These are phyloP conservation scores for Poeciliopsis presidionis DNA, from an alignment of 2,797 vertebrate genomes.

Conservation along the genomic window DNA sequence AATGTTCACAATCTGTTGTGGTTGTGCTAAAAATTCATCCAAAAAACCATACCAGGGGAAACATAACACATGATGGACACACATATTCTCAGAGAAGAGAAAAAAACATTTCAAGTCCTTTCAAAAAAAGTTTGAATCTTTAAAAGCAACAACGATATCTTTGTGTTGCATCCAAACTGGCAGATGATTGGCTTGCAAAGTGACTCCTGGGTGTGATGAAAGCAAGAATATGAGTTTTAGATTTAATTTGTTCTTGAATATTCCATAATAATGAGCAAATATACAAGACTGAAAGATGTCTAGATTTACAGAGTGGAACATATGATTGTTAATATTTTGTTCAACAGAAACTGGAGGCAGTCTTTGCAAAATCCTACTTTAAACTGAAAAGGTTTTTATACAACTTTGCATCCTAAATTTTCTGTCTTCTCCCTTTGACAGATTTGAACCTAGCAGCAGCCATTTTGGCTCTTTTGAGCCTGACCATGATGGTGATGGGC, in stretches of 20 bases:
- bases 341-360: too few relatives aligned
- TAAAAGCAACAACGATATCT: background rate
- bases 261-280: background rate
- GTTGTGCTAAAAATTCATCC: background rate
- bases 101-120: background rate
- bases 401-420: background rate
- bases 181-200: background rate
- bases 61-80: background rate
- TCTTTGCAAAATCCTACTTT: background rate
- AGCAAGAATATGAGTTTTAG: background rate
- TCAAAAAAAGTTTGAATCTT: background rate
- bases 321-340: background rate
- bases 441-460: slow-evolving; percentile 86
- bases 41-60: background rate
- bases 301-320: background rate
- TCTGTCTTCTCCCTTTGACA: slow-evolving; percentile 45
- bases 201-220: background rate
- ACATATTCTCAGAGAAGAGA: background rate
- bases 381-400: background rate
- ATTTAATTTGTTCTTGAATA: background rate
- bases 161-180: background rate
- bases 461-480: slow-evolving; percentile 83
- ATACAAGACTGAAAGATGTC: background rate
- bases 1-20: background rate
- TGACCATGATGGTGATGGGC: slow-evolving; percentile 87